These are phyloP conservation scores for Psettodes erumei DNA, from an alignment of 2,113 vertebrate species.

Conservation along the genomic window DNA sequence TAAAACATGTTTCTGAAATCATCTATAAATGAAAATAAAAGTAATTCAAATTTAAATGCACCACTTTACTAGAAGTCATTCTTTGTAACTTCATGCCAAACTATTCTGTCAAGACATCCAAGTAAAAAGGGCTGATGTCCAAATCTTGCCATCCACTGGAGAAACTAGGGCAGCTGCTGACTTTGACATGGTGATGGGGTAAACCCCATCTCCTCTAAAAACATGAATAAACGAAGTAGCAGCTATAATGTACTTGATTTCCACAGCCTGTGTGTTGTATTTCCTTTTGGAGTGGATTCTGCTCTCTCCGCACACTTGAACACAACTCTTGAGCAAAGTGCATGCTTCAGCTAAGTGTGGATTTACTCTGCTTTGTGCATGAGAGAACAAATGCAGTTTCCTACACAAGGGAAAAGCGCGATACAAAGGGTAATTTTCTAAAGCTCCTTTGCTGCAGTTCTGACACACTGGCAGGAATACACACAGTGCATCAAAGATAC, in stretches of 20 bases:
- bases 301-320: constrained; percentile 47
- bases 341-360: constrained; percentile 62
- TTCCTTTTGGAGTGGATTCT: constrained; percentile 24
- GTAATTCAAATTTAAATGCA: no score
- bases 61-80: no score
- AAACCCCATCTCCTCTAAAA: constrained; percentile 40
- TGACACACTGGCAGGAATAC: constrained; percentile 27
- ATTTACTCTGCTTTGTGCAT: constrained; percentile 53
- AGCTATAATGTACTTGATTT: constrained; percentile 4
- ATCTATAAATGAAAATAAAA: no score
- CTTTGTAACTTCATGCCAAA: neutral
- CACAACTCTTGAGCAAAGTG: constrained; percentile 49
- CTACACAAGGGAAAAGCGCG: constrained; percentile 44
- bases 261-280: neutral
- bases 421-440: constrained; percentile 51
- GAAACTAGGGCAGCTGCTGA: constrained; percentile 56
- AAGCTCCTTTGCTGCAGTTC: constrained; percentile 41
- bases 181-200: constrained; percentile 36
- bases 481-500: constrained; percentile 15
- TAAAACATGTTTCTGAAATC: no score
- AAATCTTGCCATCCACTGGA: constrained; percentile 25
- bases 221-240: constrained; percentile 52
- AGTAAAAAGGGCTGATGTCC: constrained; percentile 39
- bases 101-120: neutral
- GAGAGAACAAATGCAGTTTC: constrained; percentile 47